phyloP scores from a whole-genome alignment of 2,797 vertebrate species.

The Leptatherina wallacei region DNA sequence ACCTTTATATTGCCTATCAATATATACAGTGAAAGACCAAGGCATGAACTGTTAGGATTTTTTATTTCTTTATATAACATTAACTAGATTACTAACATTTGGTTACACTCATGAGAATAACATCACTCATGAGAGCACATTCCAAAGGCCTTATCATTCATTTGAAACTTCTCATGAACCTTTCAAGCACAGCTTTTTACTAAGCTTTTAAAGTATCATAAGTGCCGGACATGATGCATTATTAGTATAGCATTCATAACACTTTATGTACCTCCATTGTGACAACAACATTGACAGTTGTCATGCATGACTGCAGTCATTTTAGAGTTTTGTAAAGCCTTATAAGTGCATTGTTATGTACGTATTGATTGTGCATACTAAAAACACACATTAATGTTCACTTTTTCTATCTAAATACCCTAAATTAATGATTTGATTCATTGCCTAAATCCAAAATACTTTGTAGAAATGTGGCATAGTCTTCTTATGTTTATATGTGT shows the following conservation, averaged over 20 bases:
- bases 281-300: neutral
- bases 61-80: neutral
- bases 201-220: neutral
- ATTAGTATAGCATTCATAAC: neutral
- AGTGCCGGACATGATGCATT: neutral
- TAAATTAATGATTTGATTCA: neutral
- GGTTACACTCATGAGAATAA: neutral
- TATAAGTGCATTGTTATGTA: neutral
- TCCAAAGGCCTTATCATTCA: neutral
- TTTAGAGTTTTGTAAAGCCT: neutral
- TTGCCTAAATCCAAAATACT: slow-evolving; percentile 6
- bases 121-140: neutral
- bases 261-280: neutral
- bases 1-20: slow-evolving; percentile 36
- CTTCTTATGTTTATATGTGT: slow-evolving; percentile 3
- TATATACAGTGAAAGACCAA: slow-evolving; percentile 22
- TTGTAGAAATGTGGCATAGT: neutral
- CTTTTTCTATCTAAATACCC: neutral
- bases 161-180: neutral
- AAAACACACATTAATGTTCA: neutral
- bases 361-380: neutral
- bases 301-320: neutral
- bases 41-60: neutral
- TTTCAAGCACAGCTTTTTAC: neutral
- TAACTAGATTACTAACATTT: neutral